Evolutionary conservation across 1,140 invertebrate species (phyloP).

Genomic region (Papilio xuthus): DNA sequence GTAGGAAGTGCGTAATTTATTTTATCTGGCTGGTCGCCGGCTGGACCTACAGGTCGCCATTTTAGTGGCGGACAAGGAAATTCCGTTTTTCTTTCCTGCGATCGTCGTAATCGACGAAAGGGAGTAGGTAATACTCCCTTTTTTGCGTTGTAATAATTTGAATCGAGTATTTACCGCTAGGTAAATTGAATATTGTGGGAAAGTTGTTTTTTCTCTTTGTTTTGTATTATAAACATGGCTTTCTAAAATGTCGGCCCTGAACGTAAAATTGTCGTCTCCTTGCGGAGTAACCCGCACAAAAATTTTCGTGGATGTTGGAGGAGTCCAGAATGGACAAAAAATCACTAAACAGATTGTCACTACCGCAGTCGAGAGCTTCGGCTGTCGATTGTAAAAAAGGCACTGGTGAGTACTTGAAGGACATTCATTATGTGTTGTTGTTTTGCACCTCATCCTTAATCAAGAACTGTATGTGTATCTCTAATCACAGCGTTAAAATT

Average conservation of each 20-base stretch:
- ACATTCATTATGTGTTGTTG: conserved; percentile 48
- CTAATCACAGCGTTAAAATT: not conserved
- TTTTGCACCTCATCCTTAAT: conserved; percentile 33
- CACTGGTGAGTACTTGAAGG: conserved; percentile 83
- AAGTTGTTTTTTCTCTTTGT: conserved; percentile 80
- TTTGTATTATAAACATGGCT: conserved; percentile 87
- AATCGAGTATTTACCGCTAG: conserved; percentile 71
- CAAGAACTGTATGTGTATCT: not conserved
- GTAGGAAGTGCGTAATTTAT: conserved; percentile 74
- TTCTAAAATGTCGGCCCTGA: conserved; percentile 90
- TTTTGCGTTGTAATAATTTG: conserved; percentile 64
- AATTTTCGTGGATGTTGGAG: conserved; percentile 76
- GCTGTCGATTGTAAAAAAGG: conserved; percentile 86
- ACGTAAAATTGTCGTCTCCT: conserved; percentile 85
- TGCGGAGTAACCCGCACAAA: conserved; percentile 83
- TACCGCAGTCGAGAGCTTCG: conserved; percentile 83
- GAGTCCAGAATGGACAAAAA: conserved; percentile 89
- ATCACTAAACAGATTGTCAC: conserved; percentile 83
- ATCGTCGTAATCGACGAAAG: conserved; percentile 86
- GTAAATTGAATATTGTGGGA: conserved; percentile 62
- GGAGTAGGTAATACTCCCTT: conserved; percentile 82
- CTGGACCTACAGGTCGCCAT: conserved; percentile 84
- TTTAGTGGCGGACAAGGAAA: conserved; percentile 82
- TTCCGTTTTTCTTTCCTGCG: conserved; percentile 73
- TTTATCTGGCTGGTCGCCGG: conserved; percentile 67